phyloP scores from a whole-genome alignment of 2,888 invertebrate species.

The Perizoma affinitatum region DNA sequence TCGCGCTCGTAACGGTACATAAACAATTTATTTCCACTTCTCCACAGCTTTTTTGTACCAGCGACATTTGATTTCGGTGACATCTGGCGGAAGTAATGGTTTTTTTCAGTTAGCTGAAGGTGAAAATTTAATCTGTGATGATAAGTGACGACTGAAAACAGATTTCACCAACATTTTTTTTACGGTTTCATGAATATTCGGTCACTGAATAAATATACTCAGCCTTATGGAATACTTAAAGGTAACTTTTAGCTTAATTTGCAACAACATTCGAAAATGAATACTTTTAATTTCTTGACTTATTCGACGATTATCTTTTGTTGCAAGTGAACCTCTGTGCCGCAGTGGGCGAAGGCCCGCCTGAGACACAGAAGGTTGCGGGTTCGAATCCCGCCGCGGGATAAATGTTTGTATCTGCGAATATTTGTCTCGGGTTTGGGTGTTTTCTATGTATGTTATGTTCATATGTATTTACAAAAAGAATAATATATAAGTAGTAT shows the following conservation, averaged over 20 bases:
- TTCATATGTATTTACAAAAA: too few species aligned
- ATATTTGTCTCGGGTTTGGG: too few species aligned
- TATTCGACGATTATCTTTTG: too few species aligned
- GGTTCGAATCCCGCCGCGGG: too few species aligned
- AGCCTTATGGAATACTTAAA: background rate
- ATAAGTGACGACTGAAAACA: conserved; percentile 71
- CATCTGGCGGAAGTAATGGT: conserved; percentile 84
- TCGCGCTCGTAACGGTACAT: too few species aligned
- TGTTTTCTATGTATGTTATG: too few species aligned
- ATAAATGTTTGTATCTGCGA: too few species aligned
- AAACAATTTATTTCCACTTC: conserved; percentile 18
- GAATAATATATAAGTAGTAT: too few species aligned
- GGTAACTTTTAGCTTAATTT: background rate
- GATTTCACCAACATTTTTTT: conserved; percentile 53
- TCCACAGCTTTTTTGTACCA: conserved; percentile 54
- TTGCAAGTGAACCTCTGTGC: too few species aligned
- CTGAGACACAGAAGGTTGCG: too few species aligned
- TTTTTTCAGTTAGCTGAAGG: conserved; percentile 85
- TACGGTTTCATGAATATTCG: conserved; percentile 8
- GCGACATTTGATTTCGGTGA: conserved; percentile 81
- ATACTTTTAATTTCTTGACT: too few species aligned
- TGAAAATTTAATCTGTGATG: conserved; percentile 83
- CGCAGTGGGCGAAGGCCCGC: too few species aligned
- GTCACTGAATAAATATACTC: background rate
- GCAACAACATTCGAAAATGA: background rate